Percentiles rank a stretch among this genome's conserved stretches.
Conservation (phyloP, 2,113 vertebrate species). For the Naja naja region DNA sequence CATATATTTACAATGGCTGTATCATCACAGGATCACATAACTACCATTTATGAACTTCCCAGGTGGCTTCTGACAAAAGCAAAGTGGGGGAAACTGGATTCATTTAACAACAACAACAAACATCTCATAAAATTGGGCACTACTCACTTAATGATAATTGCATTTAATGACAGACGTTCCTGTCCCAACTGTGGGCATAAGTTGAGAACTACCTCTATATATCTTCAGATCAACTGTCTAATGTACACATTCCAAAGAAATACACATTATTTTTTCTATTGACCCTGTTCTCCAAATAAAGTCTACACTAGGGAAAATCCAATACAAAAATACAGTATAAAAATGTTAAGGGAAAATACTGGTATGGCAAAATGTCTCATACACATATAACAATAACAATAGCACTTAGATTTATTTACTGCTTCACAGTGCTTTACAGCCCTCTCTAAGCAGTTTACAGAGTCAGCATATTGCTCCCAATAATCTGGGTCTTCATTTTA, state of each 20-base stretch:
- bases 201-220: background rate
- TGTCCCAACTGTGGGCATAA: background rate
- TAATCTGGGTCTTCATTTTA: too few relatives aligned
- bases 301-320: background rate
- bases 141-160: background rate
- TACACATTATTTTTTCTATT: background rate
- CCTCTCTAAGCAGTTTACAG: too few relatives aligned
- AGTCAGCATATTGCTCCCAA: too few relatives aligned
- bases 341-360: background rate
- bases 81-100: background rate
- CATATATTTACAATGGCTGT: background rate
- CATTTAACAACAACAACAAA: background rate
- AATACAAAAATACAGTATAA: background rate
- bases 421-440: too few relatives aligned
- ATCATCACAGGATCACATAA: background rate
- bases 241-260: background rate
- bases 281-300: background rate
- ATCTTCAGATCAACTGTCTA: background rate
- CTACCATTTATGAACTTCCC: background rate
- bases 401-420: too few relatives aligned
- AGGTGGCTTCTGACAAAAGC: background rate
- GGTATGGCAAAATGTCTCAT: background rate
- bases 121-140: background rate
- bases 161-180: background rate
- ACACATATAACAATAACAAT: background rate